phyloP scores from a whole-genome alignment of 2,113 vertebrate genomes.

The Boulengeromyrus knoepffleri region DNA sequence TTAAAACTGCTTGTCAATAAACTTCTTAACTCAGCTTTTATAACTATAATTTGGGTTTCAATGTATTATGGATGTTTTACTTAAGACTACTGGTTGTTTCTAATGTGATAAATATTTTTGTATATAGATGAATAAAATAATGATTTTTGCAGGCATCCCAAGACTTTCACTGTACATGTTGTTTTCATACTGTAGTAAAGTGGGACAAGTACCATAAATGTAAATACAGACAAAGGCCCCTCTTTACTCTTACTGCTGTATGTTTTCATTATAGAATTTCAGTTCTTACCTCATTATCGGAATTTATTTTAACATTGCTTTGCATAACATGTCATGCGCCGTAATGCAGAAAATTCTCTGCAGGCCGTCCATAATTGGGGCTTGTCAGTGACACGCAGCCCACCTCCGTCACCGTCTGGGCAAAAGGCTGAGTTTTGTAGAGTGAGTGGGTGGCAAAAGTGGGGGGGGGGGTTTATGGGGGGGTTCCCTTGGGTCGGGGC shows the following conservation, averaged over 20 bases:
- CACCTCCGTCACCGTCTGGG: not conserved
- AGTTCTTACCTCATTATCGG: not conserved
- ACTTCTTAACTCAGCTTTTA: not conserved
- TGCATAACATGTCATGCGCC: not conserved
- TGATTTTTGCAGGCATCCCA: not conserved
- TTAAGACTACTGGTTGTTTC: not conserved
- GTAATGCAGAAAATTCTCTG: not conserved
- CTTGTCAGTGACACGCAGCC: not conserved
- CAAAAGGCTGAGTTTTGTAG: not conserved
- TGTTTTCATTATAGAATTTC: not conserved
- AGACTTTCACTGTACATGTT: not conserved
- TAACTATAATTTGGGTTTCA: not conserved
- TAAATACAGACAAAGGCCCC: not conserved
- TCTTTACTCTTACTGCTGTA: not conserved
- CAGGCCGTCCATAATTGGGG: not conserved
- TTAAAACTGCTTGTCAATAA: not conserved
- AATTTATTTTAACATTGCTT: not conserved
- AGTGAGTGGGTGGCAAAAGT: not conserved
- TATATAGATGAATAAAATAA: not conserved
- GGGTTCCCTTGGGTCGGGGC: not conserved
- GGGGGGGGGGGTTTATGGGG: not conserved
- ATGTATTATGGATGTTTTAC: not conserved
- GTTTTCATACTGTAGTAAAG: not conserved
- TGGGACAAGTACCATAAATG: not conserved
- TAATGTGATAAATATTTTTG: not conserved